phyloP scores from a whole-genome alignment of 2,888 invertebrate species.

The Frankliniella intonsa region DNA sequence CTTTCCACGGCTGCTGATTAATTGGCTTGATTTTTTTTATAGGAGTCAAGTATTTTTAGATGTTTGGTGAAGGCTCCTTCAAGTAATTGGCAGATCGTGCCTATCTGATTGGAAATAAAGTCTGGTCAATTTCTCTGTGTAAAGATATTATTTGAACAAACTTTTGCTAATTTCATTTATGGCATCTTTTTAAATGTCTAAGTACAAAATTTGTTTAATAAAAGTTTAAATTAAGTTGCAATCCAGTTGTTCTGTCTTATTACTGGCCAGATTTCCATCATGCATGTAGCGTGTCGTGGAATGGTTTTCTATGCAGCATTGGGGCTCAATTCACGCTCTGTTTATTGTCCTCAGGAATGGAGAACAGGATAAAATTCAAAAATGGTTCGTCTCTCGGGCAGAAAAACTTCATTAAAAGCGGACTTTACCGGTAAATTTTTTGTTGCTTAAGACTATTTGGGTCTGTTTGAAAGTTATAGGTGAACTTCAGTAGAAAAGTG shows the following conservation, averaged over 20 bases:
- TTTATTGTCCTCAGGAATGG: conserved; percentile 24
- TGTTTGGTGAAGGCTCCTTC: too few relatives aligned
- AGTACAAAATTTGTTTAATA: background rate
- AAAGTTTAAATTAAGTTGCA: background rate
- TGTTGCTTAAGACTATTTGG: conserved; percentile 18
- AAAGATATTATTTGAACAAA: background rate
- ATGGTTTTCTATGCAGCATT: conserved; percentile 10
- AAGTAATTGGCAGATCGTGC: background rate
- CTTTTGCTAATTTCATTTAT: too few relatives aligned
- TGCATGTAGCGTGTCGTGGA: conserved; percentile 18
- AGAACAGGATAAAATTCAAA: conserved; percentile 24
- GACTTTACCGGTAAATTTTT: conserved; percentile 11
- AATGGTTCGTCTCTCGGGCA: conserved; percentile 16
- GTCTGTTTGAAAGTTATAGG: background rate
- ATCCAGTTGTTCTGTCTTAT: background rate
- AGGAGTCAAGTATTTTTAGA: too few relatives aligned
- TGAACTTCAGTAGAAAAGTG: background rate
- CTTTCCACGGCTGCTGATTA: conserved; percentile 14
- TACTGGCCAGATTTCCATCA: conserved; percentile 7
- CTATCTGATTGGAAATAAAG: background rate
- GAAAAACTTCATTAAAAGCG: conserved; percentile 18
- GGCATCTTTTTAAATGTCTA: too few relatives aligned
- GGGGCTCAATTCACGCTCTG: conserved; percentile 24
- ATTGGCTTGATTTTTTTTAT: background rate
- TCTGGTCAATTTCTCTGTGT: background rate